Evolutionary conservation across 2,113 vertebrate genomes (phyloP), one percentile per base, ranked within the genome.

Genomic region (Protomyctophum bolini): DNA sequence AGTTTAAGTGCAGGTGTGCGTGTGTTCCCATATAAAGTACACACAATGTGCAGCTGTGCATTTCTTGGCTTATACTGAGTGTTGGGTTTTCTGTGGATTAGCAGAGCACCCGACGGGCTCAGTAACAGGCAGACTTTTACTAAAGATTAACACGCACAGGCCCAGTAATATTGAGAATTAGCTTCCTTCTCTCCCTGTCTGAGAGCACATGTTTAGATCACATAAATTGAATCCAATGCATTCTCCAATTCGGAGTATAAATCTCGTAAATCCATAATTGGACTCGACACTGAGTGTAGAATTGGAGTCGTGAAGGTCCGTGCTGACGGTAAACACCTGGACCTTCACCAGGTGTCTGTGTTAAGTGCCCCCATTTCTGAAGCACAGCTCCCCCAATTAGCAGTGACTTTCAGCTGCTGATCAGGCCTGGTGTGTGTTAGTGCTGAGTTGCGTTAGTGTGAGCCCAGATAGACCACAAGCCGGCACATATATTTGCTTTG

Each of bases 361-460:
- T 15, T 10, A 52, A 14, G 46, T 21, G 29, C 41, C 54, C 58
- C 70, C 72, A 76, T 77, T 59, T 72, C 80, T 71, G 58, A 58
- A 57, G 60, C 73, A 8, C 70, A 83, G 64, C 63, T 67, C 33
- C 33, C 33, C 33, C 51, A 67, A 57, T 84, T 75, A 80, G 68
- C 60, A n/a, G 59, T 63, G 11, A 41, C 33, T 41, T 48, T 63
- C 46, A 63, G 45, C 56, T 76, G 80, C 82, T 81, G 68, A 71
- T 77, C 68, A n/a, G 65, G 67, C 81, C 77, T 48, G 6, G 63
- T 58, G 63, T 48, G 46, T 68, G 46, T 83, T 81, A 87, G 66
- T 86, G 86, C 85, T 90, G 85, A 91, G 86, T 81, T 66, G 72
- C 54, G 62, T 82, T 83, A 66, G 82, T 80, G 75, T 74, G 83